These are phyloP conservation scores for Carassius carassius DNA, from an alignment of 2,113 vertebrate species.

Conservation along the genomic window DNA sequence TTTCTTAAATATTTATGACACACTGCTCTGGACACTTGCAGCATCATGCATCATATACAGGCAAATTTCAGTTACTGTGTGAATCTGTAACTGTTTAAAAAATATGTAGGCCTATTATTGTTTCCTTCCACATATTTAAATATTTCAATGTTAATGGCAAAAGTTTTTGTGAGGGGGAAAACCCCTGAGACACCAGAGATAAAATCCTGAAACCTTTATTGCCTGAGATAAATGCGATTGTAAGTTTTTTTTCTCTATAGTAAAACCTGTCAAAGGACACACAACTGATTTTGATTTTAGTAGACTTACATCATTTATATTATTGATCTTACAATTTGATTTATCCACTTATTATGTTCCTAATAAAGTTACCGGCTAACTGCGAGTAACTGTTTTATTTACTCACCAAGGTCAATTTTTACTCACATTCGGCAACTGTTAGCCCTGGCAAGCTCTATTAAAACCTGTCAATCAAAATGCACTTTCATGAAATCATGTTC, in stretches of 20 bases:
- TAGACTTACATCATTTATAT: not conserved
- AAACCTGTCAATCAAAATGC: not conserved
- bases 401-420: constrained; percentile 12
- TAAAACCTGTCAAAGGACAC: not conserved
- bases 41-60: not conserved
- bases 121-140: not conserved
- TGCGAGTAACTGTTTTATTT: not conserved
- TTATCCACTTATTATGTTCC: not conserved
- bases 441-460: not conserved
- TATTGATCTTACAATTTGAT: not conserved
- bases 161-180: not conserved
- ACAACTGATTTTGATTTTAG: not conserved
- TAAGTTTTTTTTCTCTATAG: not conserved
- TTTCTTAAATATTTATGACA: not conserved
- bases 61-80: not conserved
- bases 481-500: not conserved
- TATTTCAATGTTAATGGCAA: not conserved
- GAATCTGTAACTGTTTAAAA: not conserved
- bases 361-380: not conserved
- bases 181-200: not conserved
- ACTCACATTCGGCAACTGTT: not conserved
- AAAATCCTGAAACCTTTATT: not conserved
- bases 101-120: not conserved
- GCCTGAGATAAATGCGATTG: not conserved
- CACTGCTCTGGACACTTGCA: too few relatives aligned